Evolutionary conservation across 1,140 invertebrate species (phyloP), one percentile per base, ranked within the genome.

Genomic region (Macrotrachela quadricornifera): DNA sequence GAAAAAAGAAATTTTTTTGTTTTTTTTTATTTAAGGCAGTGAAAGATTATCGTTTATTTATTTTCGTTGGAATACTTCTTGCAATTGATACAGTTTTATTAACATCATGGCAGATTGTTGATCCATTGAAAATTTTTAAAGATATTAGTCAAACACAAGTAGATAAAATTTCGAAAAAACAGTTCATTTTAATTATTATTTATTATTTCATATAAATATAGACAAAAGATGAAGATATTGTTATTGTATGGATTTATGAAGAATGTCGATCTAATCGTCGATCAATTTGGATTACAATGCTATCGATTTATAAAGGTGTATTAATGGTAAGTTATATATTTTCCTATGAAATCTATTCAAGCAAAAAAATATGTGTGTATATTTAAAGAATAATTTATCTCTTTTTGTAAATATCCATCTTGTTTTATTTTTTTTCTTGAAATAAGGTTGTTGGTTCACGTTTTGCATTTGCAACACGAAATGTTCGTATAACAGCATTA

Each of bases 241-340:
- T 30, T 30, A 30, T 30, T 30, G 2, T 30, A 30, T 30, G 21
- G 21, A 30, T 4, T 30, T 30, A 30, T 30, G 21, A 30, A 30
- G 21, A 30, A 30, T 30, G 21, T 30, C 8, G 2, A 30, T 30
- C 21, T 4, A 30, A 30, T 4, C 21, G 21, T 4, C 21, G 21
- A 30, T 30, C 21, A 30, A 2, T 92, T 54, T 95, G 91, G 70
- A 63, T 74, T 40, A 83, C 83, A 37, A 78, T 81, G 57, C 90
- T 96, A 63, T 97, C 95, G 69, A 85, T 83, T 46, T 95, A 95
- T 64, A 99, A 97, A 72, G 91, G 92, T 54, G 71, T 97, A 46
- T 72, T 97, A 39, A 79, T 99, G 83, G 91, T 95, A 72, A 74
- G 74, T 64, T 21, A 30, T 8, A 30, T 30, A 2, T 4, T 30